These are phyloP conservation scores for Scaeva pyrastri DNA, from an alignment of 2,888 invertebrate genomes.

Conservation along the genomic window DNA sequence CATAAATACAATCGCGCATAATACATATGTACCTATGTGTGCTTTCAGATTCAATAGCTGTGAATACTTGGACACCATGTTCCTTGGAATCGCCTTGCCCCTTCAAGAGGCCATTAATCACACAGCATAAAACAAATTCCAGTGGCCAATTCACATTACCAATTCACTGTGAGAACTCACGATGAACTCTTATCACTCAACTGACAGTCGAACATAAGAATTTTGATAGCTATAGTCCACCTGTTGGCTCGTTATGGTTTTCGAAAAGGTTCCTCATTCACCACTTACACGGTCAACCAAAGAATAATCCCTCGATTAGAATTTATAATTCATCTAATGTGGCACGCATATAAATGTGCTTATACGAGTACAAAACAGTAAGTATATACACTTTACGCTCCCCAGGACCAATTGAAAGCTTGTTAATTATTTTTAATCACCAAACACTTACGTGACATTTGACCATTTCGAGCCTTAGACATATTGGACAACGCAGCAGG, in stretches of 20 bases:
- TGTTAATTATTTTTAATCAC: slow-evolving; percentile 73
- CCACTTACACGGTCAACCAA: neutral
- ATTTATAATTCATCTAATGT: slow-evolving; percentile 60
- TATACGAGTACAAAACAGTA: neutral
- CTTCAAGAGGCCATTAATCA: slow-evolving; percentile 65
- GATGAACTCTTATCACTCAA: slow-evolving; percentile 72
- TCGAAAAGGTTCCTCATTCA: slow-evolving; percentile 14
- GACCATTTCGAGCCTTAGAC: slow-evolving; percentile 39
- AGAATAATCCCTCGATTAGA: slow-evolving; percentile 48
- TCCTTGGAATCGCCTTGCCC: slow-evolving; percentile 67
- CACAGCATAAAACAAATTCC: slow-evolving; percentile 59
- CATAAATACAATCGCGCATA: too few relatives aligned
- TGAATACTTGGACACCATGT: slow-evolving; percentile 56
- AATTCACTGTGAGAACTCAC: slow-evolving; percentile 62
- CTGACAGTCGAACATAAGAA: slow-evolving; percentile 70
- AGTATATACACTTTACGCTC: too few relatives aligned
- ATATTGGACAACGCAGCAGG: slow-evolving; percentile 34
- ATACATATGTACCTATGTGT: too few relatives aligned
- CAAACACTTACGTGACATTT: slow-evolving; percentile 73
- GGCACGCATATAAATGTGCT: slow-evolving; percentile 60
- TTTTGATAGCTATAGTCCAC: slow-evolving; percentile 60
- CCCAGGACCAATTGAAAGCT: slow-evolving; percentile 57
- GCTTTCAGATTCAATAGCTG: slow-evolving; percentile 20
- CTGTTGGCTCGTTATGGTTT: slow-evolving; percentile 4
- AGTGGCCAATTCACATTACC: slow-evolving; percentile 71